Base-by-base conservation (phyloP, 2,113 vertebrate genomes). In the Anthoscopus minutus region DNA sequence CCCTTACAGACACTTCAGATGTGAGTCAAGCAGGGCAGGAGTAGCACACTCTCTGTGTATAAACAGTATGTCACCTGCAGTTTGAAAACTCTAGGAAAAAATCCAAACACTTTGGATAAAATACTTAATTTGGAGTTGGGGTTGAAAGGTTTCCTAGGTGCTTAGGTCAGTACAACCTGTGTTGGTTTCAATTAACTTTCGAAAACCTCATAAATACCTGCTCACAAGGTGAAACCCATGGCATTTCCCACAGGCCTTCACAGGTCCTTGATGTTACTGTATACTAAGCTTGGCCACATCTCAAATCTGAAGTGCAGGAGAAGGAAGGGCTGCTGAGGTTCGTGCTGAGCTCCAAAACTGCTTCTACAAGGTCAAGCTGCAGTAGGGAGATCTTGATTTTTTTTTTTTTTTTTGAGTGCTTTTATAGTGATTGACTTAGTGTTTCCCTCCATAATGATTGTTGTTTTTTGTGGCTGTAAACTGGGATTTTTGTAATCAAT, bases 201-300 rank as follows among this genome's bases (percentile, higher is more conserved):
- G 69, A 27, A 86, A 83, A 84, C 16, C 20, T 65, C 50, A 13
- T 61, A 31, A 69, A 31, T 80, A 60, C 8, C 30, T 31, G 6
- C 16, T 44, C 21, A 27, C 1, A 4, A 8, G 23, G 21, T 45
- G 64, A 73, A 74, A 66, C 4, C 8, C 15, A 1, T 2, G 2
- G 40, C 18, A 8, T 85, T 94, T 91, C 80, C 47, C 86, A 44
- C 3, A 9, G 35, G 42, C 64, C 11, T 33, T 88, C 2, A 1
- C 37, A 53, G 31, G 45, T 60, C 76, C 54, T 73, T 72, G 37
- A n/a, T 85, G 42, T 50, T 54, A 13, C 51, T 38, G 27, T 30
- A 53, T 67, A 22, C 24, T 66, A 47, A 78, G 24, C 42, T 54
- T 87, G 76, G 66, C 30, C 37, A 70, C n/a, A 50, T 44, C n/a